phyloP scores from a whole-genome alignment of 30 jellyfish, hydroid and myxozoan genomes.

The Nemopilema nomurai region DNA sequence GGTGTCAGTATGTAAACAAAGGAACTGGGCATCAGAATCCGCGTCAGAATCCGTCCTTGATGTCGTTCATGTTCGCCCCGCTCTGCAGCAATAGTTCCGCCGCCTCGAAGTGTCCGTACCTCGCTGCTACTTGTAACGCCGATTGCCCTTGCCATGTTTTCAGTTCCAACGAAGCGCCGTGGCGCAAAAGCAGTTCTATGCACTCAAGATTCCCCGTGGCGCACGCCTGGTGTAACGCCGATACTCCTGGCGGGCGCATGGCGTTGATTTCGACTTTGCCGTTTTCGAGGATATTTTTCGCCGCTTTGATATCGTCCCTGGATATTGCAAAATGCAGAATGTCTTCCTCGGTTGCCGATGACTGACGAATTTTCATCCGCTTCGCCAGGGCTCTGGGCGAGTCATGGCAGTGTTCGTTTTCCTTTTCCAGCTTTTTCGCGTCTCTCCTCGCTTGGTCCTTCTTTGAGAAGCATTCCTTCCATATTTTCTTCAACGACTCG shows the following conservation, averaged over 20 bases:
- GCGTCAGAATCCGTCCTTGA: slow-evolving; percentile 50
- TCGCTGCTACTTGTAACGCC: slow-evolving; percentile 65
- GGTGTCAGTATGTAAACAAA: background rate
- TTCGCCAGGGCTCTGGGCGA: slow-evolving; percentile 51
- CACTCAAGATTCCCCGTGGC: slow-evolving; percentile 62
- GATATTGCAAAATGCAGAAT: slow-evolving; percentile 67
- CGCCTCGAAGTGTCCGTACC: slow-evolving; percentile 70
- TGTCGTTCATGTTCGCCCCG: slow-evolving; percentile 73
- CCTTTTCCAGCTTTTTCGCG: slow-evolving; percentile 4
- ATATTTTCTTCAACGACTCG: slow-evolving; percentile 44
- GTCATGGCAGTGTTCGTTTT: slow-evolving; percentile 2
- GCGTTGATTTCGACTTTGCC: slow-evolving; percentile 66
- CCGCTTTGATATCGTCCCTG: slow-evolving; percentile 67
- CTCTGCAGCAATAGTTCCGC: slow-evolving; percentile 55
- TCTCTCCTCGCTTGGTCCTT: slow-evolving; percentile 41
- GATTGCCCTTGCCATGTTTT: slow-evolving; percentile 79
- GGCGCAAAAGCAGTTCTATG: slow-evolving; percentile 52
- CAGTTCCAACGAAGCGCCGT: slow-evolving; percentile 54
- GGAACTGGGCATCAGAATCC: background rate
- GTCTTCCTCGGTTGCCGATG: slow-evolving; percentile 74
- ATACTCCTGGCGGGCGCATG: slow-evolving; percentile 78
- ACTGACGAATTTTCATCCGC: slow-evolving; percentile 51
- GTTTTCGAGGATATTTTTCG: slow-evolving; percentile 37
- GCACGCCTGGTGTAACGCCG: slow-evolving; percentile 77
- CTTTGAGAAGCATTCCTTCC: slow-evolving; percentile 60